These are phyloP conservation scores for Pelobates cultripes DNA, from an alignment of 2,797 vertebrate genomes.

Conservation along the genomic window DNA sequence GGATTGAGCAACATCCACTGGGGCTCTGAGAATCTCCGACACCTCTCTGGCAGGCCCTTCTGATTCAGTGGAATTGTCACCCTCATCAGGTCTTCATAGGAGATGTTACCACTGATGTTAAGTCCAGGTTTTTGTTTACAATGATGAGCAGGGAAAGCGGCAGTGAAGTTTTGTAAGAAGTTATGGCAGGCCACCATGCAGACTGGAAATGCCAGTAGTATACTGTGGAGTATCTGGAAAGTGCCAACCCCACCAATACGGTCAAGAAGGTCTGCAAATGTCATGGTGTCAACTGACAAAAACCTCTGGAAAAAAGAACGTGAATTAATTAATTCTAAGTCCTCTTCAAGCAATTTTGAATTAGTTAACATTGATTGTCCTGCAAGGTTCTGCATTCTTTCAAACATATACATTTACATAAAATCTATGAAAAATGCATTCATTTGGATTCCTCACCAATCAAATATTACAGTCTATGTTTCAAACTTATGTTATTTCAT, in stretches of 20 bases:
- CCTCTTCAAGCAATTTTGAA: accelerated
- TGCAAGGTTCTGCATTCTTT: too few species aligned
- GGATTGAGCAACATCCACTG: slow-evolving; percentile 13
- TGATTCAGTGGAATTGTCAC: slow-evolving; percentile 13
- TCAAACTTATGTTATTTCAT: too few species aligned
- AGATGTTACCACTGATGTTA: background rate
- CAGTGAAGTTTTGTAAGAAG: slow-evolving; percentile 57
- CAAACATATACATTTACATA: too few species aligned
- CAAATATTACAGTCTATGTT: too few species aligned
- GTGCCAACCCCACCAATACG: background rate
- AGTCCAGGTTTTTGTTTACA: slow-evolving; percentile 34
- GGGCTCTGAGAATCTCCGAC: slow-evolving; percentile 56
- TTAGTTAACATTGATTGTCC: too few species aligned
- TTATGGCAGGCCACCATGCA: background rate
- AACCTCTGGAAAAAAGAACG: too few species aligned
- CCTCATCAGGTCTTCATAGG: slow-evolving; percentile 26
- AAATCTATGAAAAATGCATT: too few species aligned
- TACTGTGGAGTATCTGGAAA: slow-evolving; percentile 44
- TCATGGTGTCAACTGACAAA: slow-evolving; percentile 21
- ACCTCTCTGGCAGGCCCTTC: slow-evolving; percentile 33
- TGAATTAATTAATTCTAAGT: background rate
- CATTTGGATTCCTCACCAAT: too few species aligned
- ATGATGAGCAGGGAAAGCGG: background rate
- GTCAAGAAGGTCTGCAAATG: slow-evolving; percentile 46
- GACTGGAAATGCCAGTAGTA: background rate